A percentile compares a stretch with the other conserved stretches of the same genome.
These are phyloP conservation scores for Sipha flava DNA, from an alignment of 1,140 invertebrate genomes.

Conservation along the genomic window DNA sequence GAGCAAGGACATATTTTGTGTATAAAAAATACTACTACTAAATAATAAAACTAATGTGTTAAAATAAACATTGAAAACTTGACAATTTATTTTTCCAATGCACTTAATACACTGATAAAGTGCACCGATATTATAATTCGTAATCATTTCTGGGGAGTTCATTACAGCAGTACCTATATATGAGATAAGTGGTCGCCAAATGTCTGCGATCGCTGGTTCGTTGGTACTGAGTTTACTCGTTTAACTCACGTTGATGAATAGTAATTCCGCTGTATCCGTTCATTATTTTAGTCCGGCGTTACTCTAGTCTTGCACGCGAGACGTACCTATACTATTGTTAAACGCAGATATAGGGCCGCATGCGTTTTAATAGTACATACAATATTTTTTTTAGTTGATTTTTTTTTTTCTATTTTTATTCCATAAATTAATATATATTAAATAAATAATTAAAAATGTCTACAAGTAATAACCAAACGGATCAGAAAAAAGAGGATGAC, in stretches of 20 bases:
- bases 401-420: background rate
- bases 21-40: too few species aligned
- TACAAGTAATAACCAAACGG: background rate
- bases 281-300: background rate
- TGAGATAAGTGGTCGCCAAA: constrained; percentile 25
- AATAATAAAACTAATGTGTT: too few species aligned
- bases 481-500: constrained; percentile 10
- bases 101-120: background rate
- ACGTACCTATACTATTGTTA: background rate
- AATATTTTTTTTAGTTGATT: background rate
- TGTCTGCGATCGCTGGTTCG: constrained; percentile 2
- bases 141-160: constrained; percentile 18
- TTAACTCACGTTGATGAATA: constrained; percentile 16
- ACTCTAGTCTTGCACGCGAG: background rate
- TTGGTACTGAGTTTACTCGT: background rate
- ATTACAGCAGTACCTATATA: background rate
- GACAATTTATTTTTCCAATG: background rate
- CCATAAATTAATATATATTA: too few species aligned
- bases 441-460: background rate
- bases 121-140: background rate
- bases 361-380: background rate
- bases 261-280: constrained; percentile 5
- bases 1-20: too few species aligned
- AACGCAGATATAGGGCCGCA: background rate
- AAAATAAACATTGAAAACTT: too few species aligned